These are phyloP conservation scores for Hetaerina americana DNA, from an alignment of 1,140 invertebrate genomes.

Conservation along the genomic window DNA sequence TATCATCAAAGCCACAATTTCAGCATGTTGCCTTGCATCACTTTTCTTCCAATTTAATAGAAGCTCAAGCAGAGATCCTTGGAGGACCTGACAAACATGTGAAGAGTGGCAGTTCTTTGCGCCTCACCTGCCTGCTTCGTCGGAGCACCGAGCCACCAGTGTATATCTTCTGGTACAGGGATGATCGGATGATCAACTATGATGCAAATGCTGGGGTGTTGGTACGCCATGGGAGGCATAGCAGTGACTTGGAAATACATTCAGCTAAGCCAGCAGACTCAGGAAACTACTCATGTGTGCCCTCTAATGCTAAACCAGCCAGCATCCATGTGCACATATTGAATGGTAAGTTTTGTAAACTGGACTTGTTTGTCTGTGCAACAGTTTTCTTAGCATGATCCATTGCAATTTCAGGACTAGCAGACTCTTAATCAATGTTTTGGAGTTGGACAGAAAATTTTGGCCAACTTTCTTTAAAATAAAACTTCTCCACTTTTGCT, in stretches of 20 bases:
- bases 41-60: constrained; percentile 15
- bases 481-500: too few species aligned
- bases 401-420: too few species aligned
- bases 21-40: too few species aligned
- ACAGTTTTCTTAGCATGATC: too few species aligned
- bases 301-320: constrained; percentile 38
- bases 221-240: constrained; percentile 22
- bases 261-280: constrained; percentile 28
- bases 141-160: constrained; percentile 31
- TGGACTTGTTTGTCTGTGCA: too few species aligned
- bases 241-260: constrained; percentile 24
- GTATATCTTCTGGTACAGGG: constrained; percentile 38
- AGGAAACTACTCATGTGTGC: constrained; percentile 47
- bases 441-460: too few species aligned
- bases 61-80: constrained; percentile 26
- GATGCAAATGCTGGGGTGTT: constrained; percentile 23
- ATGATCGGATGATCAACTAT: constrained; percentile 36
- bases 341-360: constrained; percentile 31
- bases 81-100: constrained; percentile 30
- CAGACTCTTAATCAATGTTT: too few species aligned
- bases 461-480: too few species aligned
- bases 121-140: constrained; percentile 30
- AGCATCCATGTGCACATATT: constrained; percentile 40
- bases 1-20: too few species aligned
- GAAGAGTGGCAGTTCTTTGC: constrained; percentile 21